These are phyloP conservation scores for Caenorhabditis wallacei DNA, from an alignment of 2,888 invertebrate genomes.

Conservation along the genomic window DNA sequence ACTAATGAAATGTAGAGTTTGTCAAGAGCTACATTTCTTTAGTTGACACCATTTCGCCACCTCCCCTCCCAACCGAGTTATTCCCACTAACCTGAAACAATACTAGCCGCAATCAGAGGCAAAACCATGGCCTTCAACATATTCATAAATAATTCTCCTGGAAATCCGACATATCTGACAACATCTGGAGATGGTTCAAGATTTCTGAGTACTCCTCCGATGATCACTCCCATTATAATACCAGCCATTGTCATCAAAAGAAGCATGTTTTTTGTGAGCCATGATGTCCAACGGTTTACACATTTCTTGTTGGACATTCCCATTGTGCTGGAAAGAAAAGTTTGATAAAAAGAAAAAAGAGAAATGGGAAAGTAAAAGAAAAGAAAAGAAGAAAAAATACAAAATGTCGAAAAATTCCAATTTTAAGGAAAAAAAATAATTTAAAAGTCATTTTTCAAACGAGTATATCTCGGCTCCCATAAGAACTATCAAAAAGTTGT, in stretches of 20 bases:
- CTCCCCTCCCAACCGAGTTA: too few relatives aligned
- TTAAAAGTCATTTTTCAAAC: too few relatives aligned
- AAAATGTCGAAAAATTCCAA: neutral
- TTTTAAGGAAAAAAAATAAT: neutral
- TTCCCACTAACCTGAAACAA: conserved; percentile 86
- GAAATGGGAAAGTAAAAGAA: neutral
- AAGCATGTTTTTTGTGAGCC: conserved; percentile 69
- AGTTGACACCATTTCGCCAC: too few relatives aligned
- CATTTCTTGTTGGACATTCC: conserved; percentile 43
- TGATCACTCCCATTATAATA: conserved; percentile 68
- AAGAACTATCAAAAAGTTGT: too few relatives aligned
- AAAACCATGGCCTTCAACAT: conserved; percentile 88
- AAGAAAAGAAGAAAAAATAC: neutral
- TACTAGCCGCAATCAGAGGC: conserved; percentile 87
- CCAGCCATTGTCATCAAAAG: conserved; percentile 66
- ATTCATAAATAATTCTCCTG: conserved; percentile 88
- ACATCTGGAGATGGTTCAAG: conserved; percentile 65
- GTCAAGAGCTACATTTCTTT: too few relatives aligned
- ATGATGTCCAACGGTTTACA: conserved; percentile 34
- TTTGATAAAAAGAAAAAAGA: too few relatives aligned
- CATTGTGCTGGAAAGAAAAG: conserved; percentile 22
- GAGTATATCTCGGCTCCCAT: too few relatives aligned
- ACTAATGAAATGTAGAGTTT: too few relatives aligned
- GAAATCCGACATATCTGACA: conserved; percentile 86
- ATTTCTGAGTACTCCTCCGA: conserved; percentile 65